These are phyloP conservation scores for Hydrophis major DNA, from an alignment of 2,797 vertebrate species.

Conservation along the genomic window DNA sequence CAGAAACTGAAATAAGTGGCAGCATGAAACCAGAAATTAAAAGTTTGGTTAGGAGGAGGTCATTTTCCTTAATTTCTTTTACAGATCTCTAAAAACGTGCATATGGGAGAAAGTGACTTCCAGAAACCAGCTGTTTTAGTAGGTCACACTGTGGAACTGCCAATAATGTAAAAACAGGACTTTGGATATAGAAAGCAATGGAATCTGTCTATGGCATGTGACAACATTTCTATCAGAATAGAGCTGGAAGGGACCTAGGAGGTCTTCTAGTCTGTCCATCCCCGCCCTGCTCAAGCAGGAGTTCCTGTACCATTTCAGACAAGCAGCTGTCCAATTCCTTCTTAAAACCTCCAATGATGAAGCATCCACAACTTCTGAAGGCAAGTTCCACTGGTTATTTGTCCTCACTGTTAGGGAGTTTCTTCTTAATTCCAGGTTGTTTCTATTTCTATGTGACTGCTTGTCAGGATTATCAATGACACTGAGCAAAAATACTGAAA, in stretches of 20 bases:
- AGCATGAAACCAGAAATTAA: conserved; percentile 41
- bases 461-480: background rate
- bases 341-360: too few species aligned
- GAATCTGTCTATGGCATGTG: conserved; percentile 45
- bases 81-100: conserved; percentile 61
- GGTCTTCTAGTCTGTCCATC: background rate
- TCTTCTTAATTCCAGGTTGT: too few species aligned
- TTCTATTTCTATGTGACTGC: too few species aligned
- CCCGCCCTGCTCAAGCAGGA: background rate
- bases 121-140: conserved; percentile 62
- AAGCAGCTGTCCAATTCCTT: background rate
- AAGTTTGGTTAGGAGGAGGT: conserved; percentile 27
- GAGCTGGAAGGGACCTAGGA: background rate
- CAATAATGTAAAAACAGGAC: conserved; percentile 46
- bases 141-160: conserved; percentile 52
- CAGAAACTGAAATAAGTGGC: conserved; percentile 17
- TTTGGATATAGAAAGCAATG: conserved; percentile 45
- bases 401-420: too few species aligned
- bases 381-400: too few species aligned
- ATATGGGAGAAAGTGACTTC: conserved; percentile 71
- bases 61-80: conserved; percentile 60
- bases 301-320: background rate
- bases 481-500: background rate
- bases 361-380: too few species aligned
- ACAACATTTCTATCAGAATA: background rate